A percentile compares a stretch with the other conserved stretches of the same genome.
Evolutionary conservation across 2,113 vertebrate species (phyloP).

Genomic region (Bostrychus sinensis): DNA sequence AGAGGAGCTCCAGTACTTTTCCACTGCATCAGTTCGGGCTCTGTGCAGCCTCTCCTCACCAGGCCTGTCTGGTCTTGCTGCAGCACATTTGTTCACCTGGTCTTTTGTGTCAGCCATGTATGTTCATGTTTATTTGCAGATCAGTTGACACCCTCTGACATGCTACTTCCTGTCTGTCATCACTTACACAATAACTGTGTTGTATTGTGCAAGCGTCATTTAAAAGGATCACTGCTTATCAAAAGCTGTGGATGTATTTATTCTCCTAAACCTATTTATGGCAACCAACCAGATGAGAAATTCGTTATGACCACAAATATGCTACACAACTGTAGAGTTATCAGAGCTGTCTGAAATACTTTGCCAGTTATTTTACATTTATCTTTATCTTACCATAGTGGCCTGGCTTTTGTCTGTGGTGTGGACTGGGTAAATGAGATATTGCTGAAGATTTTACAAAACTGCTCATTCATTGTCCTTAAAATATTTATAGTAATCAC

Average conservation of each 20-base stretch:
- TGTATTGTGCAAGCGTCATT: too few species aligned
- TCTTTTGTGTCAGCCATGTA: conserved; percentile 34
- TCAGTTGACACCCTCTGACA: conserved; percentile 25
- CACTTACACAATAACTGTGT: background rate
- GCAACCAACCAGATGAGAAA: conserved; percentile 31
- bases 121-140: conserved; percentile 15
- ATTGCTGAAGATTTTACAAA: too few species aligned
- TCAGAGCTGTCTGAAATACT: background rate
- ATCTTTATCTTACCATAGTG: background rate
- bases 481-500: too few species aligned
- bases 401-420: background rate
- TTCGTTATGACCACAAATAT: too few species aligned
- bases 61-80: conserved; percentile 68
- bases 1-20: conserved; percentile 63
- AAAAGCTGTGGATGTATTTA: background rate
- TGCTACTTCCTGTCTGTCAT: background rate
- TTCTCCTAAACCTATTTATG: background rate
- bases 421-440: too few species aligned
- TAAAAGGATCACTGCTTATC: too few species aligned
- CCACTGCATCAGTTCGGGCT: conserved; percentile 52
- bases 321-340: background rate
- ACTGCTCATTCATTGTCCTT: too few species aligned
- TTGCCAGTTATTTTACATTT: background rate
- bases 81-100: conserved; percentile 53
- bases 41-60: conserved; percentile 19